Base-by-base conservation (phyloP, 1,140 invertebrate genomes). In the Psix sp. region DNA sequence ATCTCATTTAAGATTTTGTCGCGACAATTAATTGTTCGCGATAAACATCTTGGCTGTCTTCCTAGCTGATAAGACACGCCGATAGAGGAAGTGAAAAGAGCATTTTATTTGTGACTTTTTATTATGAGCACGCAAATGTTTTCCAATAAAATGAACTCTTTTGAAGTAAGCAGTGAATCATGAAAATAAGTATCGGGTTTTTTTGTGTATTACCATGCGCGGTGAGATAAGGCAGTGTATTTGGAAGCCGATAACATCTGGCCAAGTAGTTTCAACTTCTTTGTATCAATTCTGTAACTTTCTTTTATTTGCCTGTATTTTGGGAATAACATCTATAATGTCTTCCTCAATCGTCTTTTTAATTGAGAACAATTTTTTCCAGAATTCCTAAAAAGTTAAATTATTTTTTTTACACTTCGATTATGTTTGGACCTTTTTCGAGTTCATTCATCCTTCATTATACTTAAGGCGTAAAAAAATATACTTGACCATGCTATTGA, bases 1-100 rank as follows among this genome's bases (percentile, higher is more conserved):
- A 65, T 65, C 6, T 52, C 17, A 13, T 17, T 43, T 16, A 26
- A 63, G 67, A 72, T 72, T 72, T 63, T 72, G 67, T 72, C 54
- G 42, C 43, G 9, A 46, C 45, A 73, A 73, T 73, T 73, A 73
- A 73, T 60, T 59, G 54, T 40, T 24, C 16, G 4, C 24, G 60
- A 66, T 66, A 66, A 36, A 18, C 36, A 72, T 72, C 68, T 56
- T 40, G 14, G 17, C n/a, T 39, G 52, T 26, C 45, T 63, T 33
- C 48, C 59, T 51, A 51, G 59, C 36, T 65, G 68, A 72, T 72
- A 72, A 72, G 68, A 57, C 42, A 4, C 3, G 26, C 24, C 21
- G 57, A 71, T 57, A 71, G 29, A 20, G 36, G 24, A 39, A 59
- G 18, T 46, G 48, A 70, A 49, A 63, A 38, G 29, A 46, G 10